phyloP scores from a whole-genome alignment of 2,797 vertebrate genomes.

The Pangasius larnaudii region DNA sequence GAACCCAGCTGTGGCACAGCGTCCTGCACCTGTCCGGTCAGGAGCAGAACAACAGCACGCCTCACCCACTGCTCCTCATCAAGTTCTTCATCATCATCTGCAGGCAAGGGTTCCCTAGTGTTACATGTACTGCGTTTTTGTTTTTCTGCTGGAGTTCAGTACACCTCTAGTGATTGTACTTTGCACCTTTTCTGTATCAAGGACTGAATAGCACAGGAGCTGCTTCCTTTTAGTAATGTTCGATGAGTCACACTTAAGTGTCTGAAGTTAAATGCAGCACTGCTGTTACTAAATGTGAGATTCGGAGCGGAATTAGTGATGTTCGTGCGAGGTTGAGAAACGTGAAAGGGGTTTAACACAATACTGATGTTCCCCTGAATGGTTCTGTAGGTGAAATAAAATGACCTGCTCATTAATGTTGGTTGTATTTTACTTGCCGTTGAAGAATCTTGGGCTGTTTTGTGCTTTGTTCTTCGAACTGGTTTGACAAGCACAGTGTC shows the following conservation, averaged over 20 bases:
- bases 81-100: slow-evolving; percentile 94
- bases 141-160: neutral
- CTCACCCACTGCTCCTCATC: slow-evolving; percentile 85
- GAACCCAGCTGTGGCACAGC: slow-evolving; percentile 80
- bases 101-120: slow-evolving; percentile 76
- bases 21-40: slow-evolving; percentile 70
- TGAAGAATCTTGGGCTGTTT: neutral
- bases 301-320: neutral
- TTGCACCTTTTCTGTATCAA: neutral
- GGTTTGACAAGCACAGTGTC: slow-evolving; percentile 27
- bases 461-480: slow-evolving; percentile 21
- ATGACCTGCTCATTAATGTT: neutral
- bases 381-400: neutral
- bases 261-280: neutral
- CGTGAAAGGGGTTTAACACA: neutral
- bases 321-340: neutral
- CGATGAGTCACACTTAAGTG: slow-evolving; percentile 4
- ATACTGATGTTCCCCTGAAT: neutral
- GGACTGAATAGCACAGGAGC: neutral
- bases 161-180: neutral
- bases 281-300: neutral
- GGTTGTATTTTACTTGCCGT: neutral
- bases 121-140: no score
- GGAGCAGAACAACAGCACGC: slow-evolving; percentile 67
- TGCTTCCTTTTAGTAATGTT: neutral